Evolutionary conservation across 2,797 vertebrate species (phyloP).

Genomic region (Argyrosomus regius): DNA sequence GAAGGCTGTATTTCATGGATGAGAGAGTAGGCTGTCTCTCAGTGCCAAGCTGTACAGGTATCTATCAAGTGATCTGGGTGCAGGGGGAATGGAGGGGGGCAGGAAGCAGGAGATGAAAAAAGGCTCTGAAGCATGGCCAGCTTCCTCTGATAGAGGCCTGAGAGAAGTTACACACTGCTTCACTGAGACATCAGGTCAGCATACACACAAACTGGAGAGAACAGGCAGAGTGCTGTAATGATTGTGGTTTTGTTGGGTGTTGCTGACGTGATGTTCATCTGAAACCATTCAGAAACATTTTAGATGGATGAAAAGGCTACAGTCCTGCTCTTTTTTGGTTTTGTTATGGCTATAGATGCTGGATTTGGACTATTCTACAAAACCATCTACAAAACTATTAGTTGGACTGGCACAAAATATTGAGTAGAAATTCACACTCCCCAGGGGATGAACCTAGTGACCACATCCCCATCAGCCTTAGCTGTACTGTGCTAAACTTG

Average conservation of each 20-base stretch:
- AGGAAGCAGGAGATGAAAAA: constrained; percentile 76
- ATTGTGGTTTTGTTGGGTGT: background rate
- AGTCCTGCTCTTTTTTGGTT: background rate
- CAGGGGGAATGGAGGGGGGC: constrained; percentile 36
- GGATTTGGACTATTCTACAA: too few species aligned
- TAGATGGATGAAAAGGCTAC: background rate
- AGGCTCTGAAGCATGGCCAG: constrained; percentile 68
- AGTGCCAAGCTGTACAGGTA: constrained; percentile 54
- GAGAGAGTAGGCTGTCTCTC: constrained; percentile 59
- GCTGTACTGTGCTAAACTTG: background rate
- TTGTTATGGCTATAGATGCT: background rate
- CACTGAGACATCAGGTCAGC: constrained; percentile 27
- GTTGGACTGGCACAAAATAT: background rate
- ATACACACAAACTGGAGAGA: constrained; percentile 12
- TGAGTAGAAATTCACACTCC: background rate
- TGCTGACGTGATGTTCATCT: background rate
- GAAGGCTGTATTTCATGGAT: constrained; percentile 70
- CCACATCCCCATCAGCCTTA: background rate
- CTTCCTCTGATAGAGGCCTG: constrained; percentile 74
- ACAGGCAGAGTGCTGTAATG: constrained; percentile 12
- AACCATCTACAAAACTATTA: background rate
- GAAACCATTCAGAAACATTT: background rate
- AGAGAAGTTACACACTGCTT: constrained; percentile 30
- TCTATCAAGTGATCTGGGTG: constrained; percentile 71
- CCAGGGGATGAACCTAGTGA: background rate